phyloP scores from a whole-genome alignment of 2,113 vertebrate genomes.

The Ranitomeya variabilis region DNA sequence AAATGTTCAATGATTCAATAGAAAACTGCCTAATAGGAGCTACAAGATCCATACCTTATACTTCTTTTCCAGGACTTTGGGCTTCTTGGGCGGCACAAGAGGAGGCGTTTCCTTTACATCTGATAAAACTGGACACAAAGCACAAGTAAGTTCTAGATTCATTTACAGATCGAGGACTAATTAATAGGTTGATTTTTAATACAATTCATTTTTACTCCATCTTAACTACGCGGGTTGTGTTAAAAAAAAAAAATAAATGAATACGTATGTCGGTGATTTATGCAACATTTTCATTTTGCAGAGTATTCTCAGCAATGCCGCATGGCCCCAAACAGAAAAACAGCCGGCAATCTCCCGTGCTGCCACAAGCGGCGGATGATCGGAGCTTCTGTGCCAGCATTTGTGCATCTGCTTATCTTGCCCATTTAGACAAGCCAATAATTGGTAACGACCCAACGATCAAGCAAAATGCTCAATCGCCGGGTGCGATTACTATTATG shows the following conservation, averaged over 20 bases:
- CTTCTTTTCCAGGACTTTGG: slow-evolving; percentile 80
- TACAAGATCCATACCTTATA: slow-evolving; percentile 78
- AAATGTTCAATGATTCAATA: too few species aligned
- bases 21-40: not conserved
- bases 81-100: slow-evolving; percentile 77
- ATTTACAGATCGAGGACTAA: not conserved
- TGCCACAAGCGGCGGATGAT: not conserved
- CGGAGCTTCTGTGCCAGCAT: not conserved
- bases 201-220: too few species aligned
- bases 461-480: too few species aligned
- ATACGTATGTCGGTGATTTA: not conserved
- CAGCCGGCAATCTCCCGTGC: not conserved
- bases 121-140: slow-evolving; percentile 80
- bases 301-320: not conserved
- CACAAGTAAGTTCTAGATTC: not conserved
- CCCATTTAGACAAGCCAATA: too few species aligned
- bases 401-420: not conserved
- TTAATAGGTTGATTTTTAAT: too few species aligned
- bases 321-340: not conserved
- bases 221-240: too few species aligned
- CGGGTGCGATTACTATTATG: too few species aligned
- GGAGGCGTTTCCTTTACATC: slow-evolving; percentile 85
- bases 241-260: too few species aligned
- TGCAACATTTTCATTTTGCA: not conserved
- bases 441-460: too few species aligned